Base-by-base conservation (phyloP, 2,113 vertebrate species). In the Patagioenas fasciata region DNA sequence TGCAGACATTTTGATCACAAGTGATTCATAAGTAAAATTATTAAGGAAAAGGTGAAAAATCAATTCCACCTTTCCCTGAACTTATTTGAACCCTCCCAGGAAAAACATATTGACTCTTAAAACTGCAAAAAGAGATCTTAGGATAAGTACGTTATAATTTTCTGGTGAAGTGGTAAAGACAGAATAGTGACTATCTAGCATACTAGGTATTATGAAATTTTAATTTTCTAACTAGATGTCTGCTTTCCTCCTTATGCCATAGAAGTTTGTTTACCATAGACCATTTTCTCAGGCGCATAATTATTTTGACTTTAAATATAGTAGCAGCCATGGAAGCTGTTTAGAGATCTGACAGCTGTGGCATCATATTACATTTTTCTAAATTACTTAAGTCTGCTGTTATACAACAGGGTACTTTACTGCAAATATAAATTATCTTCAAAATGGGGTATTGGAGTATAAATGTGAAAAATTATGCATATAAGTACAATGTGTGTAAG, bases 211-310 rank as follows among this genome's bases (percentile, higher is more conserved):
- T 69, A 94, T 86, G 34, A 96, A 95, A 88, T 93, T 95, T 97
- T 97, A 91, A 96, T 95, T 93, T 94, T 93, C 62, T 70, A 64
- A 62, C 80, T 83, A 80, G 70, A 70, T 6, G 3, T 80, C 89
- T 92, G 62, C 40, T 81, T 94, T 98, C 98, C 97, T 97, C 91
- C 90, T 71, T 95, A 88, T 97, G 97, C 89, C 90, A 80, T 32
- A 96, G 91, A 93, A 95, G 93, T 96, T 97, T 98, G 97, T 98
- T 98, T 98, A 97, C 95, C 96, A 94, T 84, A 92, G 93, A 92
- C 92, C 83, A 88, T 85, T 87, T 91, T 97, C 91, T 96, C 80
- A 92, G 61, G 88, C 14, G 11, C 90, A 84, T 97, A 95, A 96
- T 97, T 96, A 91, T 95, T 97, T 92, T 95, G 82, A 93, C 69